Conservation (phyloP, 2,797 vertebrate species). For the Myripristis jacobus region DNA sequence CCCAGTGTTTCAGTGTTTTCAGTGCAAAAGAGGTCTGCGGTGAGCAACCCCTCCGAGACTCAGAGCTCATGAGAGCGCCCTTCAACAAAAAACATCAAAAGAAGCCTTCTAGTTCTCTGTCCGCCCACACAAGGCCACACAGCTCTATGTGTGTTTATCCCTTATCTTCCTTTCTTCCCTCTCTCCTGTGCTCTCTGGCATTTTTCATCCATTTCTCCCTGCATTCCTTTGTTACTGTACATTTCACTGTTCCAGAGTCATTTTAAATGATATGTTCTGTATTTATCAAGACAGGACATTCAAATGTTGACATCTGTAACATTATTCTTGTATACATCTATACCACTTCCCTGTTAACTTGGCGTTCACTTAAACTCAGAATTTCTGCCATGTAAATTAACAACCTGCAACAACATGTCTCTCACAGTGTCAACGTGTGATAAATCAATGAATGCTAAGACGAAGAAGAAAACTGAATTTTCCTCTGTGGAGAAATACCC, state of each 20-base stretch:
- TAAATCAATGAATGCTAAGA: too few relatives aligned
- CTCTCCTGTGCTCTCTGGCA: slow-evolving; percentile 35
- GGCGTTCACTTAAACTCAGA: too few relatives aligned
- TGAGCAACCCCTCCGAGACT: slow-evolving; percentile 55
- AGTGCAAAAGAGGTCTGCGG: slow-evolving; percentile 49
- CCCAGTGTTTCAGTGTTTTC: slow-evolving; percentile 54
- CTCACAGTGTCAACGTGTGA: too few relatives aligned
- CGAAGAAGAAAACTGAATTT: too few relatives aligned
- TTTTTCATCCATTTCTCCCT: slow-evolving; percentile 36
- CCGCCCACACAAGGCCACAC: slow-evolving; percentile 56
- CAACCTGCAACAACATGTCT: too few relatives aligned
- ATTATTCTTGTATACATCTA: too few relatives aligned
- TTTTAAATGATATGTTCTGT: too few relatives aligned
- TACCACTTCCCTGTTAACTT: too few relatives aligned
- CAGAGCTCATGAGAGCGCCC: slow-evolving; percentile 59
- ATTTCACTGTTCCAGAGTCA: background rate
- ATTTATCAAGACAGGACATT: too few relatives aligned
- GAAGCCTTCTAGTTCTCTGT: slow-evolving; percentile 50
- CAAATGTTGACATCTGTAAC: too few relatives aligned
- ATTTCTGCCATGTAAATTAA: too few relatives aligned
- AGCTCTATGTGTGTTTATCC: slow-evolving; percentile 42
- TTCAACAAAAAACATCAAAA: slow-evolving; percentile 65
- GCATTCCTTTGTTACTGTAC: slow-evolving; percentile 42
- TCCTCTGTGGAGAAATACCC: too few relatives aligned
- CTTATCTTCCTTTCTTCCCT: slow-evolving; percentile 46